Percentiles rank a stretch among this genome's conserved stretches.
Conservation (phyloP, 2,113 vertebrate genomes). For the Uropsilus gracilis region DNA sequence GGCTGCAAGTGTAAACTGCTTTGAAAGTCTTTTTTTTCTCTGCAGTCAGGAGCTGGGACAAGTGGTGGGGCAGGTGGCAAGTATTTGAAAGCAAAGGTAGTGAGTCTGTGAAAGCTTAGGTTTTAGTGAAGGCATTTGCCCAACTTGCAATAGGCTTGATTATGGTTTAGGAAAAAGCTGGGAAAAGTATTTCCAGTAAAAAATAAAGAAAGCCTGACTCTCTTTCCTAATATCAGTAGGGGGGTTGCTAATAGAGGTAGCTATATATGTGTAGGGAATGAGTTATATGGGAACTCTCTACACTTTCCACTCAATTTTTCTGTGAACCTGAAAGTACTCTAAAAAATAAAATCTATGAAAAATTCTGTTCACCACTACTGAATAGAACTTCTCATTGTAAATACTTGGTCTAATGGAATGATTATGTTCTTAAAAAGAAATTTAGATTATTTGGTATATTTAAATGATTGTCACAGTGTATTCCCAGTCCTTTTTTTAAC, state of each 20-base stretch:
- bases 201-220: no score
- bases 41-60: no score
- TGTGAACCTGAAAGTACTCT: neutral
- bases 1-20: no score
- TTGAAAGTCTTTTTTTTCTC: no score
- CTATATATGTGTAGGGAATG: neutral
- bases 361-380: neutral
- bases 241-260: neutral
- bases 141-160: no score
- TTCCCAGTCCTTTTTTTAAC: neutral
- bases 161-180: no score
- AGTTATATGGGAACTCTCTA: neutral
- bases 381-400: constrained; percentile 26
- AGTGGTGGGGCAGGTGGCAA: no score
- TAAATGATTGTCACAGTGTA: neutral
- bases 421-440: constrained; percentile 52
- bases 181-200: no score
- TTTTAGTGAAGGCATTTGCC: no score
- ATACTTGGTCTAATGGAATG: neutral
- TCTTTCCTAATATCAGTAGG: no score
- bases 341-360: neutral
- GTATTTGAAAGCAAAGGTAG: no score
- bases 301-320: neutral
- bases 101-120: no score
- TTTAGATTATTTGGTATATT: neutral